These are phyloP conservation scores for Sternotherus odoratus DNA, from an alignment of 2,797 vertebrate genomes.

Conservation along the genomic window DNA sequence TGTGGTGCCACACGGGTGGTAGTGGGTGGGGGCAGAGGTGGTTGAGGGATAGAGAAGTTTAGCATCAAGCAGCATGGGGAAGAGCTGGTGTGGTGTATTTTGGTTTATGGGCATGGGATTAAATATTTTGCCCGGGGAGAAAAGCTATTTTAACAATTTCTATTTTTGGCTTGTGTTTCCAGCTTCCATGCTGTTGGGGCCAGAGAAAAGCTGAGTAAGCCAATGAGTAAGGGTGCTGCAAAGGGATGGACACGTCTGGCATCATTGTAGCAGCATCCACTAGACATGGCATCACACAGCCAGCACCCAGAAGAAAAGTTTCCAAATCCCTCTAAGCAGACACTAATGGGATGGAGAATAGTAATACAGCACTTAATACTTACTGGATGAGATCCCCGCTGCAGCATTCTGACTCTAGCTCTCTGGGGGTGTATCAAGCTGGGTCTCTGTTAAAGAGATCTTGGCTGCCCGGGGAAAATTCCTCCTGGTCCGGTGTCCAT, in stretches of 20 bases:
- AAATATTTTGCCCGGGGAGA: not conserved
- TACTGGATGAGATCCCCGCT: conserved; percentile 35
- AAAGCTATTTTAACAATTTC: not conserved
- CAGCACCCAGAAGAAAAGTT: not conserved
- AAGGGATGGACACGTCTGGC: not conserved
- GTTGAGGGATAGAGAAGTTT: not conserved
- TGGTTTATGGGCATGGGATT: not conserved
- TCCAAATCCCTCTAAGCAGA: not conserved
- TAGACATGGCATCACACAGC: not conserved
- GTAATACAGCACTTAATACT: conserved; percentile 21
- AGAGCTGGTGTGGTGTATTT: not conserved
- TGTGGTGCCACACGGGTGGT: not conserved
- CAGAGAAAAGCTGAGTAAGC: not conserved
- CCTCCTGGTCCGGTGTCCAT: conserved; percentile 15
- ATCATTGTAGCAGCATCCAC: not conserved
- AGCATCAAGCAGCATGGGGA: not conserved
- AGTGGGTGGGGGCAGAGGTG: not conserved
- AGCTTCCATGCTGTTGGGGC: not conserved
- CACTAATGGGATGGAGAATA: not conserved
- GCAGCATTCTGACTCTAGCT: not conserved
- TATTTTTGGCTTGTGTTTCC: not conserved
- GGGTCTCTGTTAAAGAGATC: not conserved
- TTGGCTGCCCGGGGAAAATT: not conserved
- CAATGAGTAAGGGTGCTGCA: not conserved
- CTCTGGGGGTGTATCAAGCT: not conserved